These are phyloP conservation scores for Amphimallon solstitiale DNA, from an alignment of 2,888 invertebrate genomes.

Conservation along the genomic window DNA sequence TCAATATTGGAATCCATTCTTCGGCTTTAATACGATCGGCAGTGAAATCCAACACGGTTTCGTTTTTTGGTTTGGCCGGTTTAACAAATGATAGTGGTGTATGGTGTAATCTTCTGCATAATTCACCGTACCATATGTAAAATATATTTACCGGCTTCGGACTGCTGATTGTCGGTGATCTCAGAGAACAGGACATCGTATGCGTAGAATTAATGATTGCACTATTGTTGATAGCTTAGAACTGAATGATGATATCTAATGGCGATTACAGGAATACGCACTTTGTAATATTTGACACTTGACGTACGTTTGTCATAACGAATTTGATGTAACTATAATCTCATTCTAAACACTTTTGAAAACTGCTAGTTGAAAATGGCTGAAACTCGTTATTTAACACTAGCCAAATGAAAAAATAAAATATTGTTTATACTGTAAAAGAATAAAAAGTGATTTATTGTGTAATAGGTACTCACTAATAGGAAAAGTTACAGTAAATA, in stretches of 20 bases:
- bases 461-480: too few species aligned
- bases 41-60: conserved; percentile 70
- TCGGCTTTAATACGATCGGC: conserved; percentile 79
- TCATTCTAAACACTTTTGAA: too few species aligned
- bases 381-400: too few species aligned
- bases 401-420: too few species aligned
- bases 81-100: conserved; percentile 57
- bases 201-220: background rate
- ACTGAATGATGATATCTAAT: conserved; percentile 9
- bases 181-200: conserved; percentile 8
- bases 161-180: conserved; percentile 27
- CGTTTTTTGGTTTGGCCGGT: conserved; percentile 58
- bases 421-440: too few species aligned
- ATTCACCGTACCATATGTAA: conserved; percentile 61
- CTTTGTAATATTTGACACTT: conserved; percentile 12
- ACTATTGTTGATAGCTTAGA: background rate
- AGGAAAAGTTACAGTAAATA: too few species aligned
- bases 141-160: conserved; percentile 58
- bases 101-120: conserved; percentile 59
- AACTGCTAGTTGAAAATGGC: too few species aligned
- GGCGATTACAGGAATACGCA: conserved; percentile 9
- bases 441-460: too few species aligned
- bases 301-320: conserved; percentile 11
- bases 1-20: conserved; percentile 81
- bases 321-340: conserved; percentile 1